Conservation (phyloP, 2,797 vertebrate genomes). For the Cottoperca gobio region DNA sequence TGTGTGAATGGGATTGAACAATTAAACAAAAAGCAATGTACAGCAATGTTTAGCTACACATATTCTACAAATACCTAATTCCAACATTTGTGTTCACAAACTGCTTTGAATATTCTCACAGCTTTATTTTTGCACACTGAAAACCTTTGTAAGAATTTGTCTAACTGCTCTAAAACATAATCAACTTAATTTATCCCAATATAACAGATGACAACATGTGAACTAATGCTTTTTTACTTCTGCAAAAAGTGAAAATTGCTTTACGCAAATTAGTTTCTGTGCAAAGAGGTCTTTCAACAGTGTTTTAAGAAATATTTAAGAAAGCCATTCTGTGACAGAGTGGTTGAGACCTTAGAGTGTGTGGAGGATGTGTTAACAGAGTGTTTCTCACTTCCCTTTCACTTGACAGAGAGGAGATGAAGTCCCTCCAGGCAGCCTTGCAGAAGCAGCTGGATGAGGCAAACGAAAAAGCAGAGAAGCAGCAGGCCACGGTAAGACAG, state of each 20-base stretch:
- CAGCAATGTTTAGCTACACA: not conserved
- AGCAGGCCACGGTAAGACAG: slow-evolving; percentile 94
- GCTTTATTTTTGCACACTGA: not conserved
- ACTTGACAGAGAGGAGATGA: slow-evolving; percentile 95
- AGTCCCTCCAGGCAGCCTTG: slow-evolving; percentile 95
- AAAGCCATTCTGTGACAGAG: slow-evolving; percentile 9
- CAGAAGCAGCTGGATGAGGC: slow-evolving; percentile 98
- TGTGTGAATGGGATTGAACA: slow-evolving; percentile 1
- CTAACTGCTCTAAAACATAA: not conserved
- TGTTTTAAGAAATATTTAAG: slow-evolving; percentile 25
- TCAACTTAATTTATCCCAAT: not conserved
- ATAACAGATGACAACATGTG: not conserved
- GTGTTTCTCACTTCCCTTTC: slow-evolving; percentile 71
- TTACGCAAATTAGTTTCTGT: not conserved
- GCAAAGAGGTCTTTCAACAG: slow-evolving; percentile 4
- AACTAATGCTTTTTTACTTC: not conserved
- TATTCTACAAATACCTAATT: not conserved
- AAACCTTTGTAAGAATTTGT: not conserved
- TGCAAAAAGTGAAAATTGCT: not conserved
- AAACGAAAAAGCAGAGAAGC: slow-evolving; percentile 94
- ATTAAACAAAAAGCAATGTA: not conserved
- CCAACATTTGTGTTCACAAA: not conserved
- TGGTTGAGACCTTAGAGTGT: slow-evolving; percentile 21
- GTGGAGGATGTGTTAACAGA: slow-evolving; percentile 67
- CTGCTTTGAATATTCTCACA: not conserved